Evolutionary conservation across 2,797 vertebrate species (phyloP).

Genomic region (Natrix natrix): DNA sequence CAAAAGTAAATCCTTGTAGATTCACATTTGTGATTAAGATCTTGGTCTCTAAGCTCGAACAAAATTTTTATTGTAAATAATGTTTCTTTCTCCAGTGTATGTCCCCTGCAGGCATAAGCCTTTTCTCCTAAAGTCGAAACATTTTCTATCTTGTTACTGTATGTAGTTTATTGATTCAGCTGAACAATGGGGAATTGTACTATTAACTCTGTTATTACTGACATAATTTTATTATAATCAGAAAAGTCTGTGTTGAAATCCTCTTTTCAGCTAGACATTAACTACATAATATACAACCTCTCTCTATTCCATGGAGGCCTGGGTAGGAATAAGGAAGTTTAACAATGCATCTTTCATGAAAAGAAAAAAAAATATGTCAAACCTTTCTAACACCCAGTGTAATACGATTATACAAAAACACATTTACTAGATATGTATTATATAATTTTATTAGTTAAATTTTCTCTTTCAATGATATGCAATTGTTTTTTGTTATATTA

Average conservation of each 20-base stretch:
- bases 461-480: neutral
- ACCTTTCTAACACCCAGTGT: neutral
- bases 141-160: slow-evolving; percentile 37
- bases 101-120: slow-evolving; percentile 26
- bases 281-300: neutral
- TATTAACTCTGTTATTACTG: slow-evolving; percentile 47
- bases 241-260: slow-evolving; percentile 11
- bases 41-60: slow-evolving; percentile 31
- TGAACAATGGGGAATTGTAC: slow-evolving; percentile 46
- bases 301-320: neutral
- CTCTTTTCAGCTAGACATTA: neutral
- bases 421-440: neutral
- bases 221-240: slow-evolving; percentile 37
- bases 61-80: slow-evolving; percentile 29
- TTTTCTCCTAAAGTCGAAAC: slow-evolving; percentile 37
- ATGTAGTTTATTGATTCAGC: slow-evolving; percentile 39
- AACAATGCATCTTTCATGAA: neutral
- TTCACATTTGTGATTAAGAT: slow-evolving; percentile 34
- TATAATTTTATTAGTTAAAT: neutral
- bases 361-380: neutral
- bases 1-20: slow-evolving; percentile 19
- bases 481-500: neutral
- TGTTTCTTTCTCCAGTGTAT: slow-evolving; percentile 15
- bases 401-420: neutral
- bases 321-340: neutral